Conservation (phyloP, 2,888 invertebrate genomes). For the Epinotia nisella region DNA sequence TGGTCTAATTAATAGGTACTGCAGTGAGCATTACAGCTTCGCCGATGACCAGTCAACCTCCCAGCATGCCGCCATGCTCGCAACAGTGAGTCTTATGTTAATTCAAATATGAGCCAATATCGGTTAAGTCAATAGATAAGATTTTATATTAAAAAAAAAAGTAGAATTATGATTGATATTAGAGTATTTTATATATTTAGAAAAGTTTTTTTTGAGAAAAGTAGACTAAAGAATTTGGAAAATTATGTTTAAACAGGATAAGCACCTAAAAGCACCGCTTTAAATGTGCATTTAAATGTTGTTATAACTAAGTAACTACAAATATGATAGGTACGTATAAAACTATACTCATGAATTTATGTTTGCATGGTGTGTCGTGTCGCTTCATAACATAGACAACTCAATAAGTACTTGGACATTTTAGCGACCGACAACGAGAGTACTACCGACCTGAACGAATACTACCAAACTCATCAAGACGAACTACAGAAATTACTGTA, state of each 20-base stretch:
- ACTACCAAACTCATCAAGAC: constrained; percentile 74
- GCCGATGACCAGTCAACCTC: constrained; percentile 67
- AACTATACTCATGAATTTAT: constrained; percentile 70
- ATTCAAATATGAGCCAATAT: constrained; percentile 1
- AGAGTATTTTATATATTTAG: background rate
- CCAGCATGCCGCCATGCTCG: constrained; percentile 69
- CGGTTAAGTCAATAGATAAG: background rate
- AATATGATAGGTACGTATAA: constrained; percentile 49
- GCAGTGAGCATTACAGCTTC: constrained; percentile 74
- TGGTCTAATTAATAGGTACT: constrained; percentile 71
- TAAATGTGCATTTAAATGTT: constrained; percentile 46
- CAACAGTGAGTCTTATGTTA: constrained; percentile 73
- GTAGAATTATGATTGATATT: background rate
- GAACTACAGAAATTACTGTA: constrained; percentile 71
- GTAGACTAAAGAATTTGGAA: background rate
- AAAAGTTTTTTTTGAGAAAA: background rate
- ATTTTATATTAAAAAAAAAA: background rate
- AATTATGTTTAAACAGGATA: background rate
- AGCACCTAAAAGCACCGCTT: constrained; percentile 46
- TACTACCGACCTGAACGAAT: constrained; percentile 71
- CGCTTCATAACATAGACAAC: constrained; percentile 71
- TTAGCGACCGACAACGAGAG: constrained; percentile 81
- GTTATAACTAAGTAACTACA: constrained; percentile 44
- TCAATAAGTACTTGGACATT: constrained; percentile 86
- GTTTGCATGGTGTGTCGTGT: constrained; percentile 83